These are phyloP conservation scores for Chroicocephalus ridibundus DNA, from an alignment of 2,113 vertebrate species.

Conservation along the genomic window DNA sequence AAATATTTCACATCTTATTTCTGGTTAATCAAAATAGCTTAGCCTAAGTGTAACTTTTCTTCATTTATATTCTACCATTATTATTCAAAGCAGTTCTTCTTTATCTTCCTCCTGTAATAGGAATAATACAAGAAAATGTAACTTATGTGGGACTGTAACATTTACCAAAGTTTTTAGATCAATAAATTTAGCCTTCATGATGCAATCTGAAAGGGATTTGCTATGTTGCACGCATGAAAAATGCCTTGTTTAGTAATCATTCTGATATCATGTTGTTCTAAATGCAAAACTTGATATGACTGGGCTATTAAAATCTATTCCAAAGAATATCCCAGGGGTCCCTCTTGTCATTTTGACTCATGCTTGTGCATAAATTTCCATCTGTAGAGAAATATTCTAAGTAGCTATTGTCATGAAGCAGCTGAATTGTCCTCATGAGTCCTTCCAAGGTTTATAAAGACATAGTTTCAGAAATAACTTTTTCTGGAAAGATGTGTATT, in stretches of 20 bases:
- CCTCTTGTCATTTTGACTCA: constrained; percentile 26
- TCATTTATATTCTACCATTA: background rate
- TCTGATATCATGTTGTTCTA: constrained; percentile 7
- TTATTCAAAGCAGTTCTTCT: background rate
- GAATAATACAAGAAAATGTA: background rate
- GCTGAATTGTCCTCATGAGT: constrained; percentile 13
- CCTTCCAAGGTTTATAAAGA: constrained; percentile 8
- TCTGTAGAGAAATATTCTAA: constrained; percentile 10
- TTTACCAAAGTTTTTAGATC: background rate
- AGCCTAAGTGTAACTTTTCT: background rate
- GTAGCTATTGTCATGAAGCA: constrained; percentile 14
- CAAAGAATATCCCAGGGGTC: background rate
- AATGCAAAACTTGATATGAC: constrained; percentile 32
- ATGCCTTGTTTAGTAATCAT: constrained; percentile 23
- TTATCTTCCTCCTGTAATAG: background rate
- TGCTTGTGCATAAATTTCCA: constrained; percentile 43
- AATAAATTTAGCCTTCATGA: constrained; percentile 23
- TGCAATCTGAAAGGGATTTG: constrained; percentile 15
- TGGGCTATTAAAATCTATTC: constrained; percentile 34
- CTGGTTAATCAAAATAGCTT: constrained; percentile 12
- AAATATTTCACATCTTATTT: constrained; percentile 16
- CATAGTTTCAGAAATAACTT: background rate
- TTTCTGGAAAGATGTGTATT: background rate
- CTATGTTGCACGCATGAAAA: background rate
- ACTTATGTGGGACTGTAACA: background rate